phyloP scores from a whole-genome alignment of 1,140 invertebrate species.

The Drosophila teissieri region DNA sequence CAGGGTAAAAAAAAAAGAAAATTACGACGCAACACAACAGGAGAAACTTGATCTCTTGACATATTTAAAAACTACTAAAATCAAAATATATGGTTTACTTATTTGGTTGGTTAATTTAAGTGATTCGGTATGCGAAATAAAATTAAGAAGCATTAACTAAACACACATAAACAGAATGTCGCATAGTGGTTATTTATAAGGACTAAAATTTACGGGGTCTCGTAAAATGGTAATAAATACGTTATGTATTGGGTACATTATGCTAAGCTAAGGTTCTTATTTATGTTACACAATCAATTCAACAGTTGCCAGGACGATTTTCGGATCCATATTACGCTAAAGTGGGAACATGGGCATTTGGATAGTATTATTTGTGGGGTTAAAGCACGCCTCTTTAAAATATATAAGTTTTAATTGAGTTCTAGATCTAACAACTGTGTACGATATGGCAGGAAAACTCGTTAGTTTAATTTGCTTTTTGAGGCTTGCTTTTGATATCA shows the following conservation, averaged over 20 bases:
- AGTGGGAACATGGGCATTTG: constrained; percentile 6
- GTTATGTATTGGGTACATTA: constrained; percentile 25
- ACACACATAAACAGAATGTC: constrained; percentile 42
- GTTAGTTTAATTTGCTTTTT: constrained; percentile 48
- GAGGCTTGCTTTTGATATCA: constrained; percentile 42
- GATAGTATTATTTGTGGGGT: constrained; percentile 27
- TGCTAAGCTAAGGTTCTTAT: constrained; percentile 51
- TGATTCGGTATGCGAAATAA: constrained; percentile 42
- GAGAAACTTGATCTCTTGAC: constrained; percentile 29
- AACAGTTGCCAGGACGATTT: constrained; percentile 45
- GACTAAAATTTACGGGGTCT: constrained; percentile 50
- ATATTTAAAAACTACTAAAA: constrained; percentile 29
- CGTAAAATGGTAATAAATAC: constrained; percentile 29
- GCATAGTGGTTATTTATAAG: constrained; percentile 26
- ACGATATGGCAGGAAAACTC: constrained; percentile 18
- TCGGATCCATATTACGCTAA: constrained; percentile 55
- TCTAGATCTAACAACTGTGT: constrained; percentile 18
- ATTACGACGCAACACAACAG: constrained; percentile 23
- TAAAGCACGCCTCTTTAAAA: constrained; percentile 36
- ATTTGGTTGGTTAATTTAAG: constrained; percentile 11
- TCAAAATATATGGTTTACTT: constrained; percentile 22
- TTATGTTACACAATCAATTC: constrained; percentile 53
- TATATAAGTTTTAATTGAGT: constrained; percentile 36
- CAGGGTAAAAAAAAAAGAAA: constrained; percentile 11
- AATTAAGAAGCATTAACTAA: constrained; percentile 61